Evolutionary conservation across 2,113 vertebrate species (phyloP).

Genomic region (Marcusenius ussheri): DNA sequence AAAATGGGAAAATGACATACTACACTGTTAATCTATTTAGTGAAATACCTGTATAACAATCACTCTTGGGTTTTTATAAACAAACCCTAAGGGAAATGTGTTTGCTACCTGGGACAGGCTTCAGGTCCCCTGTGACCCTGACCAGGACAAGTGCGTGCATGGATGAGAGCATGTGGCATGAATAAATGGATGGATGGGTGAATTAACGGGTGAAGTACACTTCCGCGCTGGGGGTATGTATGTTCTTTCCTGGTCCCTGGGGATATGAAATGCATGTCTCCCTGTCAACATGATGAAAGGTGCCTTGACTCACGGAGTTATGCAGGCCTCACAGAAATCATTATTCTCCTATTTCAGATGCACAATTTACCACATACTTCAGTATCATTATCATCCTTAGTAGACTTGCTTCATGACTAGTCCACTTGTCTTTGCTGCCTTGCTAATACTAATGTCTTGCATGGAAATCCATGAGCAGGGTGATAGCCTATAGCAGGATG

Average conservation of each 20-base stretch:
- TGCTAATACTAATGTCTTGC: neutral
- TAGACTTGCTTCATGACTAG: neutral
- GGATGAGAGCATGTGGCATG: neutral
- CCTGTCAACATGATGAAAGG: neutral
- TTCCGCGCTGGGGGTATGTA: neutral
- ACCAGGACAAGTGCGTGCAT: neutral
- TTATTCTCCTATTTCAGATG: neutral
- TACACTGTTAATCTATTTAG: neutral
- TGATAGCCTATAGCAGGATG: neutral
- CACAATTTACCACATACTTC: neutral
- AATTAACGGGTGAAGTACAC: neutral
- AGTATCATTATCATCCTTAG: neutral
- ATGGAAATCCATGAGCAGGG: neutral
- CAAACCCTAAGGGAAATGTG: neutral
- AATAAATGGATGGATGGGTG: neutral
- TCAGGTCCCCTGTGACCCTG: neutral
- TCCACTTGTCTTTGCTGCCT: neutral
- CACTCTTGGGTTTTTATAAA: neutral
- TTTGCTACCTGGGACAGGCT: neutral
- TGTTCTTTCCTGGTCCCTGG: neutral
- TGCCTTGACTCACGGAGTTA: neutral
- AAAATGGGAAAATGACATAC: neutral
- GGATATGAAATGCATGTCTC: neutral
- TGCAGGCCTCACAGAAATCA: neutral
- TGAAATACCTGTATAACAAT: neutral